Evolutionary conservation across 2,797 vertebrate species (phyloP).

Genomic region (Falco naumanni): DNA sequence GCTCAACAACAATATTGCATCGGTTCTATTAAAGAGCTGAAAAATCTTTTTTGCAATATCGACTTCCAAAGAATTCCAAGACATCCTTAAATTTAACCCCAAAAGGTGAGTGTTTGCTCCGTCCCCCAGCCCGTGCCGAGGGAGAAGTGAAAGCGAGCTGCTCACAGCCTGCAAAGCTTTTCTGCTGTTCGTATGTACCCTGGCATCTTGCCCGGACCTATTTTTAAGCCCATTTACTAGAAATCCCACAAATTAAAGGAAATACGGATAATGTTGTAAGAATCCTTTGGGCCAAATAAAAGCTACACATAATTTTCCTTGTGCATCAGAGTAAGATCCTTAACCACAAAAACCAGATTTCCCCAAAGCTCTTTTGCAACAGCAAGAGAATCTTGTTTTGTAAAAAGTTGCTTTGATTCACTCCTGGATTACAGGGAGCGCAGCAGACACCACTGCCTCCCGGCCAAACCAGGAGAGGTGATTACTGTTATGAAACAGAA

Average conservation of each 20-base stretch:
- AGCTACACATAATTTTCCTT: slow-evolving; percentile 62
- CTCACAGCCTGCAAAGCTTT: slow-evolving; percentile 34
- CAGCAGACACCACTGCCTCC: background rate
- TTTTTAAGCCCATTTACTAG: slow-evolving; percentile 86
- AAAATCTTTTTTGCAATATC: background rate
- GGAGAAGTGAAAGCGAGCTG: slow-evolving; percentile 36
- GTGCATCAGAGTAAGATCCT: slow-evolving; percentile 61
- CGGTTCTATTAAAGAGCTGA: background rate
- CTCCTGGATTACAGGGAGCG: background rate
- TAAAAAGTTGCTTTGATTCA: slow-evolving; percentile 67
- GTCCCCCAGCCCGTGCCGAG: background rate
- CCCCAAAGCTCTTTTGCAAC: slow-evolving; percentile 74
- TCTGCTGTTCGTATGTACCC: slow-evolving; percentile 67
- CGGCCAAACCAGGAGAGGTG: background rate
- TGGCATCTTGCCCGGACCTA: slow-evolving; percentile 78
- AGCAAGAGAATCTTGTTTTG: slow-evolving; percentile 50
- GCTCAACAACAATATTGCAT: background rate
- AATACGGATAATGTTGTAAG: slow-evolving; percentile 80
- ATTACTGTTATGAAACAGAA: slow-evolving; percentile 1
- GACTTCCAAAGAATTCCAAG: background rate
- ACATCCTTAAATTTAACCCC: background rate
- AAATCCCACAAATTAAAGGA: slow-evolving; percentile 84
- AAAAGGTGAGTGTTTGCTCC: background rate
- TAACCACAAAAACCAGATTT: slow-evolving; percentile 72
- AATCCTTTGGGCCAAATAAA: slow-evolving; percentile 78